phyloP scores from a whole-genome alignment of 2,797 vertebrate genomes.

The Crenichthys baileyi region DNA sequence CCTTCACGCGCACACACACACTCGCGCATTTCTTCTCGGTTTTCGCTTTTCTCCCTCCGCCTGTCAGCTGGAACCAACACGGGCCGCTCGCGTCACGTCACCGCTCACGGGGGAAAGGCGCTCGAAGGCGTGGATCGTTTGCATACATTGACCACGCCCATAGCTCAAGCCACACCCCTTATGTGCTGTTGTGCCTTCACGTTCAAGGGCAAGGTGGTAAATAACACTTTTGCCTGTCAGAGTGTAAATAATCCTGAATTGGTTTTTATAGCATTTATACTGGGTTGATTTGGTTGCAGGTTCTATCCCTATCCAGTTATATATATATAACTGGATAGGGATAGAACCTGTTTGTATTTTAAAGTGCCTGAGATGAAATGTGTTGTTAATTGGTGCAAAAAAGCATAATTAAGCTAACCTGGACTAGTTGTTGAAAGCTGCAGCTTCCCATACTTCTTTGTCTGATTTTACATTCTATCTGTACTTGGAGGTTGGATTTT shows the following conservation, averaged over 20 bases:
- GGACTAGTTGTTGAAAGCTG: not conserved
- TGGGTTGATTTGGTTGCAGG: not conserved
- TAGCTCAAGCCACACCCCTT: not conserved
- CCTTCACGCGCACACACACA: slow-evolving; percentile 35
- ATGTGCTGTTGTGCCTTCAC: slow-evolving; percentile 3
- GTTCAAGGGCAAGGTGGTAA: slow-evolving; percentile 2
- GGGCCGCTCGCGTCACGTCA: slow-evolving; percentile 83
- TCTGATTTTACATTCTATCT: not conserved
- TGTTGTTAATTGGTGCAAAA: not conserved
- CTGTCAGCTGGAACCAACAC: slow-evolving; percentile 88
- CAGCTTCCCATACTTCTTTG: not conserved
- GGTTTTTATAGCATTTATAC: not conserved
- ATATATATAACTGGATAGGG: not conserved
- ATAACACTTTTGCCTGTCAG: not conserved
- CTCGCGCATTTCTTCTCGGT: slow-evolving; percentile 54
- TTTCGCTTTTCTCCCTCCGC: slow-evolving; percentile 52
- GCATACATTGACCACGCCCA: slow-evolving; percentile 56
- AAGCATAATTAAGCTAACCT: not conserved
- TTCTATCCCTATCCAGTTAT: not conserved
- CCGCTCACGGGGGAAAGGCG: slow-evolving; percentile 79
- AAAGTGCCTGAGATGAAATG: not conserved
- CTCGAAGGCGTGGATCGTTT: slow-evolving; percentile 72
- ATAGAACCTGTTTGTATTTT: not conserved
- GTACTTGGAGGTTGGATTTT: not conserved
- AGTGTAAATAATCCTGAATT: too few relatives aligned